Evolutionary conservation across 2,113 vertebrate genomes (phyloP), one percentile per base, ranked within the genome.

Genomic region (Corythaixoides concolor): DNA sequence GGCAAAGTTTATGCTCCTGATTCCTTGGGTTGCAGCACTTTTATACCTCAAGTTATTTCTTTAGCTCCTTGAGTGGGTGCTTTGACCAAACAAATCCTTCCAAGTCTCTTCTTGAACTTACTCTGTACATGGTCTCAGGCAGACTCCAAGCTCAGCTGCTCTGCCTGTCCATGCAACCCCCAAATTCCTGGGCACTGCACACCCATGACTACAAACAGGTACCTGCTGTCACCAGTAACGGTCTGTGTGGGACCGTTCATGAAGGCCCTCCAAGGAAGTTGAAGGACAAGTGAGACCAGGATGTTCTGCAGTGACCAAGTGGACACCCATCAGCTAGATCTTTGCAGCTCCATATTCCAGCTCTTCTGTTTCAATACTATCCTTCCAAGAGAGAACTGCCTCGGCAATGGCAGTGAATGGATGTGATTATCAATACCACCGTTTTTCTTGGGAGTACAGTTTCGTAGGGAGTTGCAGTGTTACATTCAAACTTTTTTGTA

Each of bases 101-200:
- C 26, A 37, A 41, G 33, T 39, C 26, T 32, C 50, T 77, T 58
- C 17, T 52, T 76, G 43, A 78, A 53, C 28, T 55, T 22, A 35
- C 14, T 39, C 30, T 37, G 5, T 6, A 18, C 1, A 0, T 52
- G 30, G 5, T 39, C 11, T 52, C 21, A 6, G 15, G 13, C 16
- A 37, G 26, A 76, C 39, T 47, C 58, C 17, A 47, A 62, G 33
- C 17, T 67, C 60, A 52, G 6, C 11, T 1, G 0, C 27, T 74
- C 62, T 63, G 18, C 9, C 20, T 41, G 11, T 52, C 63, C 69
- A 12, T 47, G 26, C 13, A 72, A 3, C 13, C 8, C 5, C 26
- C 28, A 23, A 60, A 64, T 12, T 64, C 50, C 50, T 39, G 39
- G 15, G 6, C 39, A 26, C 22, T 47, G 9, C 10, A 14, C 22